phyloP scores from a whole-genome alignment of 2,888 invertebrate species.

The Halocaridina rubra region DNA sequence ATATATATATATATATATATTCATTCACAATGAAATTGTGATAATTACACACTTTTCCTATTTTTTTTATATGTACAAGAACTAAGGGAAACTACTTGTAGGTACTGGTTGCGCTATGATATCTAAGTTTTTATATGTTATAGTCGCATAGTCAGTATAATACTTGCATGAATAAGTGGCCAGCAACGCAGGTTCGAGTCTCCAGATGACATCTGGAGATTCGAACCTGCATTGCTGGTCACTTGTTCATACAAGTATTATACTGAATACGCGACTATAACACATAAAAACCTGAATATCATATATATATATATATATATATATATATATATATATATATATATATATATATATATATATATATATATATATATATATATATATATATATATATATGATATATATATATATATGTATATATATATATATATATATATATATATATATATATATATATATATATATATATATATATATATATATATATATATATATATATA shows the following conservation, averaged over 20 bases:
- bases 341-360: neutral
- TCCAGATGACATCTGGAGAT: too few species aligned
- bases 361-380: slow-evolving; percentile 14
- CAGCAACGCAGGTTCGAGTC: too few species aligned
- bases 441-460: neutral
- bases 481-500: slow-evolving; percentile 14
- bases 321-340: neutral
- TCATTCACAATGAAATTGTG: neutral
- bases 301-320: neutral
- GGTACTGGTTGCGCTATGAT: too few species aligned
- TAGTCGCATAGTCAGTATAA: too few species aligned
- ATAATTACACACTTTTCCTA: neutral
- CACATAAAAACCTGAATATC: neutral
- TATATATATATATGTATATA: neutral
- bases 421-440: neutral
- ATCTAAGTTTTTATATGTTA: too few species aligned
- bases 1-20: slow-evolving; percentile 8
- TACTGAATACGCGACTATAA: too few species aligned
- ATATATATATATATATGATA: slow-evolving; percentile 11
- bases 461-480: neutral
- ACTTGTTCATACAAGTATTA: too few species aligned
- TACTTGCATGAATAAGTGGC: too few species aligned
- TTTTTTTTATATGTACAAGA: neutral
- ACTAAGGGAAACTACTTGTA: too few species aligned
- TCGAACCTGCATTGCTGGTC: too few species aligned